phyloP scores from a whole-genome alignment of 2,888 invertebrate genomes.

The Metopia argyrocephala region DNA sequence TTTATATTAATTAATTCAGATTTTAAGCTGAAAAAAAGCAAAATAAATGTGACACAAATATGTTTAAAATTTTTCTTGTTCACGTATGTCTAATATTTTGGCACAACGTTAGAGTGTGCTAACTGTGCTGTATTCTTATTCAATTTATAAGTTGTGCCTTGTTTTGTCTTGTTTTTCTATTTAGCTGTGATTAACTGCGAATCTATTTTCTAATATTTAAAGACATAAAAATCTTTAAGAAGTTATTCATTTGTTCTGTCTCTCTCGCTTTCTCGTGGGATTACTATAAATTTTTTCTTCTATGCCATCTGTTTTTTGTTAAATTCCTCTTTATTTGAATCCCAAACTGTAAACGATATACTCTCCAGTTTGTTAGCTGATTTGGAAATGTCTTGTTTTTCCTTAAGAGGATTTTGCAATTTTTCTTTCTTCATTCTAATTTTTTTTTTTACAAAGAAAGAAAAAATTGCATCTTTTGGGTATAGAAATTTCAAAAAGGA shows the following conservation, averaged over 20 bases:
- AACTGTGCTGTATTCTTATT: too few relatives aligned
- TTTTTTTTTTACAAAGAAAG: not conserved
- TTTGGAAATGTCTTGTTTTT: constrained; percentile 7
- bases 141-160: too few relatives aligned
- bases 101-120: too few relatives aligned
- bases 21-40: too few relatives aligned
- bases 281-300: too few relatives aligned
- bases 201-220: too few relatives aligned
- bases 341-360: constrained; percentile 9
- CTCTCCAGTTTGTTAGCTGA: constrained; percentile 27
- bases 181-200: too few relatives aligned
- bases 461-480: constrained; percentile 35
- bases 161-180: too few relatives aligned
- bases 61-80: too few relatives aligned
- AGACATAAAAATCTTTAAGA: constrained; percentile 15
- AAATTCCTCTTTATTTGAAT: not conserved
- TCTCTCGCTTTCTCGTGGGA: constrained; percentile 12
- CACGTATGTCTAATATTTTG: too few relatives aligned
- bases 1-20: too few relatives aligned
- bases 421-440: not conserved
- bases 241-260: constrained; percentile 7
- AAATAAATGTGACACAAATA: too few relatives aligned
- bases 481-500: not conserved
- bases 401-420: constrained; percentile 33
- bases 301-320: not conserved